A percentile compares a stretch with the other conserved stretches of the same genome.
phyloP scores from a whole-genome alignment of 2,797 vertebrate genomes.

The Telmatherina bonti region DNA sequence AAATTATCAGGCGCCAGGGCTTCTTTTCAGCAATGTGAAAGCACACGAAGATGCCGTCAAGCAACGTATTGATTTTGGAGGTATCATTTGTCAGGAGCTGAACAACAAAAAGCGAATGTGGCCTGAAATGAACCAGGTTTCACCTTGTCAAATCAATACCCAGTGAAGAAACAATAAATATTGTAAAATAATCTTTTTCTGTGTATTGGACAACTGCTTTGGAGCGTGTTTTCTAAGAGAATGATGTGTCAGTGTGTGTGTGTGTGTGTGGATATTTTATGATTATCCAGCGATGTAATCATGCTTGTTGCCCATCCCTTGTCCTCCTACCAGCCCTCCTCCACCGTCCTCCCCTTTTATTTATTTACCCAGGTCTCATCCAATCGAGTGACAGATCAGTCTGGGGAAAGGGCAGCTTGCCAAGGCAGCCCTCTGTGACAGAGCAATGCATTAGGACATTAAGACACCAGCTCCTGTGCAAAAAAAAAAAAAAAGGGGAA shows the following conservation, averaged over 20 bases:
- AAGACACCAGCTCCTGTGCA: slow-evolving; percentile 79
- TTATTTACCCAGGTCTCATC: slow-evolving; percentile 85
- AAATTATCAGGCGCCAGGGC: background rate
- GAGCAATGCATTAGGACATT: slow-evolving; percentile 87
- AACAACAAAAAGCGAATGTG: slow-evolving; percentile 48
- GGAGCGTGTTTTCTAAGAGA: slow-evolving; percentile 25
- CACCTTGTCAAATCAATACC: slow-evolving; percentile 72
- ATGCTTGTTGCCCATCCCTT: slow-evolving; percentile 59
- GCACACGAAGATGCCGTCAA: slow-evolving; percentile 58
- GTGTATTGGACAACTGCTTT: slow-evolving; percentile 35
- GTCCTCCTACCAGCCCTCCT: slow-evolving; percentile 55
- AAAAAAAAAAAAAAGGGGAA: slow-evolving; percentile 63
- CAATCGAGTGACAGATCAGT: slow-evolving; percentile 80
- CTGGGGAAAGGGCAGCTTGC: slow-evolving; percentile 83
- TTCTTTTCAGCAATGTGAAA: slow-evolving; percentile 47
- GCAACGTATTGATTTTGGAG: slow-evolving; percentile 65
- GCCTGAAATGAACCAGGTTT: slow-evolving; percentile 49
- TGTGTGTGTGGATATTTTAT: slow-evolving; percentile 27
- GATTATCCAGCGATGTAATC: slow-evolving; percentile 67
- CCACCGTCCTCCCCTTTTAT: slow-evolving; percentile 71
- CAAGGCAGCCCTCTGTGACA: slow-evolving; percentile 83
- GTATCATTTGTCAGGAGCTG: slow-evolving; percentile 40
- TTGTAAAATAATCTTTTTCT: slow-evolving; percentile 35
- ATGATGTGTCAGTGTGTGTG: slow-evolving; percentile 5
- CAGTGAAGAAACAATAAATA: slow-evolving; percentile 61